Evolutionary conservation across 1,140 invertebrate genomes (phyloP).

Genomic region (Laupala kohalensis): DNA sequence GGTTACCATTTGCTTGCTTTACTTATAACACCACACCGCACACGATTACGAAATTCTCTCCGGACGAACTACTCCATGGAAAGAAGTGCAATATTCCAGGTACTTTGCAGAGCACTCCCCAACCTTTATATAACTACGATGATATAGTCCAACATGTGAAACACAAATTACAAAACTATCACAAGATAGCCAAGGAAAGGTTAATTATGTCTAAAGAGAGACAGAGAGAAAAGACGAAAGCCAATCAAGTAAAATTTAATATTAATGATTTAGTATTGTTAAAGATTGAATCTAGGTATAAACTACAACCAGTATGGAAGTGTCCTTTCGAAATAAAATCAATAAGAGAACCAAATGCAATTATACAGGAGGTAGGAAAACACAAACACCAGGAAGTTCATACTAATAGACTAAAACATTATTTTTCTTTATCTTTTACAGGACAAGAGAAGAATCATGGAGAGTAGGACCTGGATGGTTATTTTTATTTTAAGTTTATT

Average conservation of each 20-base stretch:
- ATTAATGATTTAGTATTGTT: too few species aligned
- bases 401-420: not conserved
- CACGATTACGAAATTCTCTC: not conserved
- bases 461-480: too few species aligned
- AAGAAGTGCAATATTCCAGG: conserved; percentile 4
- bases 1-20: conserved; percentile 4
- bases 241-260: too few species aligned
- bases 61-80: conserved; percentile 9
- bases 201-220: not conserved
- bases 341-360: not conserved
- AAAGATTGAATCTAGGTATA: not conserved
- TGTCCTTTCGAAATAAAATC: not conserved
- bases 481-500: too few species aligned
- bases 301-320: not conserved
- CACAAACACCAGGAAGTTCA: not conserved
- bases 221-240: not conserved
- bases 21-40: conserved; percentile 12
- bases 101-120: not conserved
- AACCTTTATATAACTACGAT: conserved; percentile 4
- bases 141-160: not conserved
- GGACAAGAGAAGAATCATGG: too few species aligned
- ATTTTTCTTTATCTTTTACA: not conserved
- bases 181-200: conserved; percentile 1
- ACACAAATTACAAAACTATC: not conserved
- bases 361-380: not conserved